Base-by-base conservation (phyloP, 1,140 invertebrate species). In the Neomicropteryx cornuta region DNA sequence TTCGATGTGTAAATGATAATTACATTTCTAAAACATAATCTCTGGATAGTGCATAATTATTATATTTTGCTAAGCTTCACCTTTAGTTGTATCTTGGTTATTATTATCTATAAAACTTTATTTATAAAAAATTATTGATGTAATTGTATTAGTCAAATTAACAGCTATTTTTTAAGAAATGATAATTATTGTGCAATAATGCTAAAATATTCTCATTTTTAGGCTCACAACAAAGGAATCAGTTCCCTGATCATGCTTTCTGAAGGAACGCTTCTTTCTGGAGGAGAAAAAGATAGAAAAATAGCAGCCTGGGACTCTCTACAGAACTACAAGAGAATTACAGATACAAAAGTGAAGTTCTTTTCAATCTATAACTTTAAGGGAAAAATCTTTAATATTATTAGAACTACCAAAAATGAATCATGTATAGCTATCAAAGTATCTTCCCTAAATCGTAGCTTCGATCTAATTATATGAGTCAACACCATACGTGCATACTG, bases 281-380 rank as follows among this genome's bases (percentile, higher is more conserved):
- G 88, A 1, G 89, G 90, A 5, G 88, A 90, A 45, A 87, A 85
- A 48, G 87, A 92, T 58, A 71, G 87, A 13, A 86, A 87, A 60
- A 87, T 95, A 35, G 81, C 85, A 6, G 88, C 88, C 1, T 94
- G 90, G 91, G 88, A 93, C 57, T 84, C 86, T 0, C 59, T 87
- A 29, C 84, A 88, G 52, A 91, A 90, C 58, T 95, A 89, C 57
- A 89, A 87, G 55, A 77, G 84, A 48, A 87, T 92, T 42, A 87
- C 86, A 1, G 87, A 91, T 51, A 84, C 85, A 18, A 87, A 87
- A 73, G 89, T 86, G 58, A 53, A 47, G 18, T 35, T 23, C 4
- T 28, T 5, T 6, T n/a, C 4, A n/a, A n/a, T n/a, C n/a, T n/a
- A 33, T 16, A n/a, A n/a, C 33, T 30, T 28, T 4, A 24, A 13